These are phyloP conservation scores for Furcifer pardalis DNA, from an alignment of 2,797 vertebrate species.

Conservation along the genomic window DNA sequence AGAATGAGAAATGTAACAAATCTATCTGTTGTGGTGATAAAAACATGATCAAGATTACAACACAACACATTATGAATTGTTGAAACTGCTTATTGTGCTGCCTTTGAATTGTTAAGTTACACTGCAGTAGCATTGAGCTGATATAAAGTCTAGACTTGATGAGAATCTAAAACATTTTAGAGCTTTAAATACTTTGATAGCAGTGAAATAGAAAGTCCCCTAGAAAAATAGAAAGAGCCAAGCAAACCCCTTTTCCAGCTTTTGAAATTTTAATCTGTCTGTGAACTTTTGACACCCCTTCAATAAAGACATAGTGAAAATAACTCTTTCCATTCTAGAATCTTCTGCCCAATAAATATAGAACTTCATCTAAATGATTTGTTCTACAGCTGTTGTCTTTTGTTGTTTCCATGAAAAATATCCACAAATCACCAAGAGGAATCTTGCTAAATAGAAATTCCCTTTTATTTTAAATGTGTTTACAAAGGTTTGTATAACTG, in stretches of 20 bases:
- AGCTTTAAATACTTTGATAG: conserved; percentile 14
- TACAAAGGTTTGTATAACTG: neutral
- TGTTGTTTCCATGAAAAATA: conserved; percentile 17
- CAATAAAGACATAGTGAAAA: conserved; percentile 22
- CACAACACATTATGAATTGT: neutral
- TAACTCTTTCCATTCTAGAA: conserved; percentile 33
- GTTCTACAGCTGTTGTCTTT: conserved; percentile 22
- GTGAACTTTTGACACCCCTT: conserved; percentile 23
- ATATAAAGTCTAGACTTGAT: conserved; percentile 28
- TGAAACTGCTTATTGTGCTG: neutral
- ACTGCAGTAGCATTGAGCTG: neutral
- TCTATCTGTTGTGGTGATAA: neutral
- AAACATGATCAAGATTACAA: neutral
- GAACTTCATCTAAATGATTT: conserved; percentile 12
- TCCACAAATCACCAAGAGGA: conserved; percentile 4
- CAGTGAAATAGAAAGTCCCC: conserved; percentile 2
- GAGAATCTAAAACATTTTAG: conserved; percentile 30
- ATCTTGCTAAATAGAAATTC: conserved; percentile 20
- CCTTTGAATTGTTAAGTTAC: neutral
- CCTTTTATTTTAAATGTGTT: neutral
- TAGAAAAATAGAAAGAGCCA: conserved; percentile 1
- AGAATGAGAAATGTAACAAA: neutral
- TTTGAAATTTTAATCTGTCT: conserved; percentile 27
- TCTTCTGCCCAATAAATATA: neutral
- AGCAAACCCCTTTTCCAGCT: neutral